Percentiles rank a stretch among this genome's conserved stretches.
These are phyloP conservation scores for Stenurella melanura DNA, from an alignment of 2,888 invertebrate species.

Conservation along the genomic window DNA sequence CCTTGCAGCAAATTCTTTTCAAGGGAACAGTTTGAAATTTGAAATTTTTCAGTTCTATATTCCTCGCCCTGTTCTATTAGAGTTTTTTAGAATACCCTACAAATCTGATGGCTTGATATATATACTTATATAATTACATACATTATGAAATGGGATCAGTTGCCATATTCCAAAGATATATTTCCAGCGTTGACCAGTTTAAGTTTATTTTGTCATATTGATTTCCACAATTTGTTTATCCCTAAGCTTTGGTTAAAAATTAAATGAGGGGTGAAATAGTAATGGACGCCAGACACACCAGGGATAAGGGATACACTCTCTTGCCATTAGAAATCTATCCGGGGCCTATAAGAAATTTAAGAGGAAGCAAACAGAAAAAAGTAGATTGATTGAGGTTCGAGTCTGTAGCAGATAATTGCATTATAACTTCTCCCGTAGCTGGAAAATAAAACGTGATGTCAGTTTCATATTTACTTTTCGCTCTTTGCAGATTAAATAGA, in stretches of 20 bases:
- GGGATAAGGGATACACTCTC: neutral
- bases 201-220: neutral
- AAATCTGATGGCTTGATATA: no score
- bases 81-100: no score
- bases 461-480: neutral
- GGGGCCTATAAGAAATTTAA: conserved; percentile 8
- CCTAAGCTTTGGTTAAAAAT: neutral
- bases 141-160: no score
- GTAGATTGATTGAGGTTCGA: neutral
- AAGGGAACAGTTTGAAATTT: no score
- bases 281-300: neutral
- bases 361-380: conserved; percentile 12
- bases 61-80: no score
- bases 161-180: no score
- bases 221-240: neutral
- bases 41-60: no score
- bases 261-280: conserved; percentile 7
- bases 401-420: neutral
- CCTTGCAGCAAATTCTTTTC: no score
- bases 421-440: neutral
- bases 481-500: no score
- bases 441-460: neutral
- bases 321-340: conserved; percentile 16
- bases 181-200: no score
- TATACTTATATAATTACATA: no score